Percentiles rank a stretch among this genome's conserved stretches.
Evolutionary conservation across 2,797 vertebrate species (phyloP).

Genomic region (Danio aesculapii): DNA sequence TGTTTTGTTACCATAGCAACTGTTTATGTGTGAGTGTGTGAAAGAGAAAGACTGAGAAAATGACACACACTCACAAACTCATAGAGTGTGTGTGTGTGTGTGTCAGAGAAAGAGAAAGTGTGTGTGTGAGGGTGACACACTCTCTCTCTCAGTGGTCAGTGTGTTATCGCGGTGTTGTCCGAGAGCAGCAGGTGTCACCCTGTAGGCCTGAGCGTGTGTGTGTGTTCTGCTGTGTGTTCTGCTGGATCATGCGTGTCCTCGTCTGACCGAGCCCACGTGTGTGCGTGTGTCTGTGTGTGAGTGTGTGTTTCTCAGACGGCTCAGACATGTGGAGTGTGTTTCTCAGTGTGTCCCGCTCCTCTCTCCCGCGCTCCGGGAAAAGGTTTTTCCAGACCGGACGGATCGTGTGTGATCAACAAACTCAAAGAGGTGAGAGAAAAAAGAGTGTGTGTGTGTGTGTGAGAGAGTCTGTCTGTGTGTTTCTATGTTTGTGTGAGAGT

Average conservation of each 20-base stretch:
- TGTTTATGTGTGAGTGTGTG: no score
- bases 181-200: constrained; percentile 14
- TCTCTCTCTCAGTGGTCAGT: constrained; percentile 21
- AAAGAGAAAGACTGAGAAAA: no score
- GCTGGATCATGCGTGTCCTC: constrained; percentile 44
- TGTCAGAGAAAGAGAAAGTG: no score
- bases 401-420: constrained; percentile 77
- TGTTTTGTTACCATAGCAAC: no score
- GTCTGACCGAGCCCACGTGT: constrained; percentile 46
- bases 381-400: constrained; percentile 79
- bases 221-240: not conserved
- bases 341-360: constrained; percentile 74
- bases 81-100: no score
- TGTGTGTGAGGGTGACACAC: no score
- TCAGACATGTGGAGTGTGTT: constrained; percentile 79
- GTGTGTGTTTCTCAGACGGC: constrained; percentile 51
- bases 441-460: no score
- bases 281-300: constrained; percentile 55
- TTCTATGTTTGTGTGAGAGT: no score
- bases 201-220: constrained; percentile 2
- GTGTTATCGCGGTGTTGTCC: constrained; percentile 3
- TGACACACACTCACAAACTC: no score
- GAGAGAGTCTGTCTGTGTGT: constrained; percentile 2
- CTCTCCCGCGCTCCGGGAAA: constrained; percentile 67
- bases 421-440: constrained; percentile 75